Evolutionary conservation across 1,140 invertebrate species (phyloP), one percentile per base, ranked within the genome.

Genomic region (Rhynchophorus ferrugineus): DNA sequence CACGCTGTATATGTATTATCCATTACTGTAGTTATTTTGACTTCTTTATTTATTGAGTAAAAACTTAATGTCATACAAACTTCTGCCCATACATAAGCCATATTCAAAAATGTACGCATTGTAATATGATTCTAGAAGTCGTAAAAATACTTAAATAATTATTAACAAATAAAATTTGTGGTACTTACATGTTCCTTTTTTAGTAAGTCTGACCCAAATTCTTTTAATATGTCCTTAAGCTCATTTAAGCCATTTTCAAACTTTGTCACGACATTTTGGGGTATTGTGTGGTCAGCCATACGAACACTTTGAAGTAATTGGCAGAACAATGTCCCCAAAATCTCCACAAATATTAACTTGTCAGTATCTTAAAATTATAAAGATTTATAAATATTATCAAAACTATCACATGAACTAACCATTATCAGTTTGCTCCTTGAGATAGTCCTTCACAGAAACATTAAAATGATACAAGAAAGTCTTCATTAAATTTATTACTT

Each of bases 1-100:
- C 54, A 60, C 0, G 54, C 43, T 5, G 60, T 49, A 54, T 52
- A 51, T 56, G 61, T 50, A n/a, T 35, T 60, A 44, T 62, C 51
- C 0, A 35, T 33, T 11, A 37, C 38, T 49, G 41, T 60, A 45
- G 49, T 37, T 11, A 57, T 41, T 17, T 46, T 17, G 17, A 60
- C 49, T 8, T 66, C 53, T 14, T 59, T 44, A 45, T 49, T 55
- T 1, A 44, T 38, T 3, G 57, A 60, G 47, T 69, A 67, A 44
- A 63, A 66, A 5, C 46, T 46, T 17, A 69, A 49, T 13, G 53
- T 54, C 16, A 65, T 63, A 41, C 59, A 57, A 33, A 65, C 39
- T 50, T 69, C 67, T 2, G 60, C 65, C 67, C 67, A 69, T 33
- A 56, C 46, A 44, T 62, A 67, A 18, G 59, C 60, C 24, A 68